Percentiles rank a stretch among this genome's conserved stretches.
phyloP scores from a whole-genome alignment of 2,113 vertebrate genomes.

The Sapajus apella region DNA sequence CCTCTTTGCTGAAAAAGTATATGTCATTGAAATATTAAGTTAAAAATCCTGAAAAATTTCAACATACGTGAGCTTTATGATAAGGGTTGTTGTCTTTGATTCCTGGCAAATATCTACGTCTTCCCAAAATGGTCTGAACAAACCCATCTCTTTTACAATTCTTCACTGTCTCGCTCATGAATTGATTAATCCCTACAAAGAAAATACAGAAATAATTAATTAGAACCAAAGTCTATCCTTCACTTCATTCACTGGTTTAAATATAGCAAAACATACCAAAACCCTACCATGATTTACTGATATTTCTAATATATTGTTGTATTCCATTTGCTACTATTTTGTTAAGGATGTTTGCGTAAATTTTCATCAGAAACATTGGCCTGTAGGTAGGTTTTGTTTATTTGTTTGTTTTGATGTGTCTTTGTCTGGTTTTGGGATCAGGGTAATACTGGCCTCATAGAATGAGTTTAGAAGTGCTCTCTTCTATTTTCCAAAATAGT shows the following conservation, averaged over 20 bases:
- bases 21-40: slow-evolving; percentile 46
- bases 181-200: slow-evolving; percentile 91
- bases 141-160: slow-evolving; percentile 92
- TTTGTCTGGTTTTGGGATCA: too few species aligned
- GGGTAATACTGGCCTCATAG: too few species aligned
- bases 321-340: too few species aligned
- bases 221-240: slow-evolving; percentile 4
- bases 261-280: slow-evolving; percentile 19
- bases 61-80: slow-evolving; percentile 92
- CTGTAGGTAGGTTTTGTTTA: too few species aligned
- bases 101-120: slow-evolving; percentile 93
- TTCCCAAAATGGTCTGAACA: slow-evolving; percentile 94
- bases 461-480: too few species aligned
- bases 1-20: neutral
- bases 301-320: too few species aligned
- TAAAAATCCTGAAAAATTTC: slow-evolving; percentile 55
- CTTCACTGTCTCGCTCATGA: slow-evolving; percentile 92
- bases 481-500: too few species aligned
- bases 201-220: slow-evolving; percentile 53
- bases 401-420: too few species aligned
- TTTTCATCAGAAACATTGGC: too few species aligned
- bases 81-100: slow-evolving; percentile 92
- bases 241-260: slow-evolving; percentile 2
- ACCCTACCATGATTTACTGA: neutral
- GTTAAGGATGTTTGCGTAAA: too few species aligned